Conservation (phyloP, 2,797 vertebrate species). For the Ptychobarbus kaznakovi region DNA sequence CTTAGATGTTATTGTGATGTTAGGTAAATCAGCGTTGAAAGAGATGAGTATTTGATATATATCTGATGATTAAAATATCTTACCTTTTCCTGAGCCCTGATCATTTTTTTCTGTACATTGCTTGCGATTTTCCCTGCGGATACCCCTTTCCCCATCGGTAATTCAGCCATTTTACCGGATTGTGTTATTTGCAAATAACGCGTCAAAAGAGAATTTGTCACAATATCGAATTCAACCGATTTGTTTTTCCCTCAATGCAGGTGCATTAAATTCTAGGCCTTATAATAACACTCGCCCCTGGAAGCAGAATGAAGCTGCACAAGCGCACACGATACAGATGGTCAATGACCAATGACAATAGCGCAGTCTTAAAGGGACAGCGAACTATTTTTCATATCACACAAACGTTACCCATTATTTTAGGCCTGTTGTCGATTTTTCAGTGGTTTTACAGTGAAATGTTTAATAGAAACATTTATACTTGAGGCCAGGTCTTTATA, state of each 20-base stretch:
- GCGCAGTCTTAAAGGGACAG: constrained; percentile 60
- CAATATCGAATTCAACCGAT: constrained; percentile 32
- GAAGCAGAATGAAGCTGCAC: constrained; percentile 39
- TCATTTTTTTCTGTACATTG: constrained; percentile 97
- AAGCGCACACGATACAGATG: constrained; percentile 45
- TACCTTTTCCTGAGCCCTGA: constrained; percentile 97
- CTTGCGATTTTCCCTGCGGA: constrained; percentile 96
- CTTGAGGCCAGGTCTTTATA: background rate
- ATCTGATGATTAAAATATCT: constrained; percentile 49
- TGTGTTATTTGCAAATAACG: constrained; percentile 27
- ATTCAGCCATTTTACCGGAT: constrained; percentile 90
- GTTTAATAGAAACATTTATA: background rate
- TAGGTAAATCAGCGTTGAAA: background rate
- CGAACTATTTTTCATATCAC: constrained; percentile 11
- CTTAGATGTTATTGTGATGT: background rate
- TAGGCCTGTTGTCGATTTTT: background rate
- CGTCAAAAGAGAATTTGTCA: constrained; percentile 20
- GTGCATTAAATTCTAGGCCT: constrained; percentile 28
- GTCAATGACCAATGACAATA: constrained; percentile 41
- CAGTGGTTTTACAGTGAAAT: background rate
- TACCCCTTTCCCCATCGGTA: constrained; percentile 96
- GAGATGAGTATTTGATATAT: background rate
- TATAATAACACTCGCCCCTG: constrained; percentile 47
- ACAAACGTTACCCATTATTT: background rate
- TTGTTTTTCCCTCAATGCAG: background rate